These are phyloP conservation scores for Ceratina calcarata DNA, from an alignment of 1,140 invertebrate species.

Conservation along the genomic window DNA sequence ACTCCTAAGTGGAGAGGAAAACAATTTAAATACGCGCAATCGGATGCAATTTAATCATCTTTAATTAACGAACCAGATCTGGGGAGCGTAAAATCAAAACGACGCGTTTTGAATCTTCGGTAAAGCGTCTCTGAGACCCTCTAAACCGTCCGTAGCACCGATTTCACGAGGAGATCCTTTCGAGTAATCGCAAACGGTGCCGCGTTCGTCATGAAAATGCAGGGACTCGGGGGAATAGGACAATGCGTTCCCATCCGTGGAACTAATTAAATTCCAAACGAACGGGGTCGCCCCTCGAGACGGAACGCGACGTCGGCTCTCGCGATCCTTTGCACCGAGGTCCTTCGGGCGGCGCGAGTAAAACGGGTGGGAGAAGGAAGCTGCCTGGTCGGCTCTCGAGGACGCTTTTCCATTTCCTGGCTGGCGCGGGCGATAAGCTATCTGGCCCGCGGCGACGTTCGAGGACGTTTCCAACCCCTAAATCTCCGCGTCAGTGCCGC, in stretches of 20 bases:
- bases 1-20: no score
- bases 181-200: constrained; percentile 5
- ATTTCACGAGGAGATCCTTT: constrained; percentile 18
- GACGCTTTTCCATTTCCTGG: constrained; percentile 30
- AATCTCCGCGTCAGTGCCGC: constrained; percentile 7
- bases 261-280: constrained; percentile 56
- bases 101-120: no score
- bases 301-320: constrained; percentile 14
- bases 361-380: background rate
- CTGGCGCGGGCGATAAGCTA: constrained; percentile 18
- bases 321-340: constrained; percentile 26
- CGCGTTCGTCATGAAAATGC: constrained; percentile 56
- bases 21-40: no score
- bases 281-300: constrained; percentile 29
- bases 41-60: no score
- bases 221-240: constrained; percentile 38
- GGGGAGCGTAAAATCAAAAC: no score
- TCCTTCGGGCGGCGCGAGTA: background rate
- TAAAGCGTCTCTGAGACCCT: no score
- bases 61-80: no score
- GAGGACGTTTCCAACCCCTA: constrained; percentile 16
- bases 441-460: constrained; percentile 10
- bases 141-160: no score
- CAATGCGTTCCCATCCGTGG: constrained; percentile 43
- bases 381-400: background rate